Evolutionary conservation across 2,113 vertebrate genomes (phyloP).

Genomic region (Cathartes aura): DNA sequence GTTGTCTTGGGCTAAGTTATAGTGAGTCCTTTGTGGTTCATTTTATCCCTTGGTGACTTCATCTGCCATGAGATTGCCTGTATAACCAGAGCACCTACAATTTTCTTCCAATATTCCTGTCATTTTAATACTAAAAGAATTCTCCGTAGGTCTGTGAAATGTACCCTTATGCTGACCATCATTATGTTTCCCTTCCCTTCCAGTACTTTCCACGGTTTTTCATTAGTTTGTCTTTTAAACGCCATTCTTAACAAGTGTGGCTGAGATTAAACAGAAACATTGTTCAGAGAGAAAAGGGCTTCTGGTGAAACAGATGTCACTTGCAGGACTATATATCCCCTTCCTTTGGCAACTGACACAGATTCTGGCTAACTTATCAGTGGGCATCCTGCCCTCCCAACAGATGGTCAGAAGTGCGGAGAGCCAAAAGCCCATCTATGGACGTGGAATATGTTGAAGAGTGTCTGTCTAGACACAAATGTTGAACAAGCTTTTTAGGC

Average conservation of each 20-base stretch:
- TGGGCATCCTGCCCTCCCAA: constrained; percentile 31
- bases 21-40: not conserved
- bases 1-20: constrained; percentile 5
- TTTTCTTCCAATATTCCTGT: not conserved
- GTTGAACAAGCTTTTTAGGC: not conserved
- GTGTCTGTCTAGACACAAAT: not conserved
- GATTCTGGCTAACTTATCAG: constrained; percentile 17
- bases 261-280: constrained; percentile 13
- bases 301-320: constrained; percentile 40
- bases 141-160: not conserved
- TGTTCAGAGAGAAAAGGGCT: constrained; percentile 13
- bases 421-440: not conserved
- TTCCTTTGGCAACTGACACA: constrained; percentile 25
- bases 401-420: constrained; percentile 34
- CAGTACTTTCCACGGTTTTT: not conserved
- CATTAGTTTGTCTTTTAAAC: not conserved
- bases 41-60: not conserved
- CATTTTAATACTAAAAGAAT: not conserved
- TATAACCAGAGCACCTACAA: not conserved
- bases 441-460: not conserved
- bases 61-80: not conserved
- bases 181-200: not conserved
- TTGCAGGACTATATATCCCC: not conserved
- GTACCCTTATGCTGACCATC: not conserved
- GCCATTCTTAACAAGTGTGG: not conserved